Base-by-base conservation (phyloP, 1,140 invertebrate species). In the Parasteatoda tepidariorum region DNA sequence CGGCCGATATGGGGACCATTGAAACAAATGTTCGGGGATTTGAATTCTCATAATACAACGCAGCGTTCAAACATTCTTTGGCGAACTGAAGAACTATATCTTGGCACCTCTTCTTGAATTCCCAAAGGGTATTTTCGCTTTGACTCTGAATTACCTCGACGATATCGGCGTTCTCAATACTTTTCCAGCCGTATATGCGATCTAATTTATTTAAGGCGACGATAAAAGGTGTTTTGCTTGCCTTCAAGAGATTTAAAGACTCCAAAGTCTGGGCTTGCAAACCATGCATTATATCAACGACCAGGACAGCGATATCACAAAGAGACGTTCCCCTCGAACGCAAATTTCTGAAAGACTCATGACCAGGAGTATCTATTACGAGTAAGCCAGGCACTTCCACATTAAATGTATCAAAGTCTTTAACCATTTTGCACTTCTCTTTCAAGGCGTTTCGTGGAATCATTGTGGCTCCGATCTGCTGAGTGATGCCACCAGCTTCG, bases 201-300 rank as follows among this genome's bases (percentile, higher is more conserved):
- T 92, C 92, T 70, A 90, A 89, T 92, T 99, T 99, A 89, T 99
- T 99, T 41, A 99, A 90, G 1, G 98, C 98, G 22, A 99, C 96
- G 74, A 99, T 92, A 89, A 99, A 99, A 0, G 98, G 98, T 11
- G 97, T 99, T 90, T 97, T 97, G 88, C 95, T 95, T 33, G 93
- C 90, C 90, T 98, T 97, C 28, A 99, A 90, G 48, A 99, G 89
- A 89, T 98, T 97, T 84, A 99, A 94, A 33, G 97, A 99, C 90
- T 99, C 98, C 66, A 99, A 94, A 0, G 98, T 99, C 91, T 99
- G 98, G 0, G 96, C 97, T 90, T 99, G 98, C 26, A 99, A 89
- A 0, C 98, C 98, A 88, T 99, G 98, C 98, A 99, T 99, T 89
- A 99, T 98, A 89, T 99, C 98, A 62, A 99, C 97, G 31, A 99